Evolutionary conservation across 1,140 invertebrate genomes (phyloP), one percentile per base, ranked within the genome.

Genomic region (Pseudoatta argentina): DNA sequence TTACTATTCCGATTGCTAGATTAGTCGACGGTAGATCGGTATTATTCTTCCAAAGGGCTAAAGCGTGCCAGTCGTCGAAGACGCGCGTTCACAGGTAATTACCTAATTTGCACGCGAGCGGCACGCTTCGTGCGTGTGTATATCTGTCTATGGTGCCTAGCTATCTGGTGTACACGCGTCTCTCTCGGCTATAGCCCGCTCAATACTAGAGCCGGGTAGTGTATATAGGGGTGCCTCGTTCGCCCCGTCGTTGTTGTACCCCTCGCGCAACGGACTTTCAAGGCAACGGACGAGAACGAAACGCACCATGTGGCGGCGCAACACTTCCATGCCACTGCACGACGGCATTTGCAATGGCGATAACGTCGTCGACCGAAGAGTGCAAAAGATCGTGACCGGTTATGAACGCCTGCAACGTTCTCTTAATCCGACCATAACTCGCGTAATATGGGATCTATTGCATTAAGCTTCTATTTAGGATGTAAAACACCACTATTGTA

Each of bases 261-360:
- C 79, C 79, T 83, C 71, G 83, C 69, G 66, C 89, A 91, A 91
- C 91, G 91, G 90, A 91, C 89, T 91, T 89, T 83, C 86, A 86
- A 90, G 86, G 91, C 88, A 91, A 91, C 89, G 89, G 86, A 91
- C 91, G 86, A 86, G 91, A 91, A 91, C 91, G 91, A 66, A 71
- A 81, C 76, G 55, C 66, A 64, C 77, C 85, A 86, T 86, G 85
- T 86, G 85, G 85, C 66, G 48, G 48, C n/a, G 57, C 48, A 67
- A 77, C 73, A 78, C 82, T 78, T 85, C 44, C 55, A 61, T 34
- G 51, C 39, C 71, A 57, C 18, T 30, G 75, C 57, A 6, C 72
- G 71, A 76, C 51, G 44, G 27, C 59, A 78, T 85, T 76, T 44
- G 75, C 75, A 83, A 83, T 69, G 69, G 55, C 79, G 57, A 83